These are phyloP conservation scores for Conus canariensis DNA, from an alignment of 2,888 invertebrate genomes.

Conservation along the genomic window DNA sequence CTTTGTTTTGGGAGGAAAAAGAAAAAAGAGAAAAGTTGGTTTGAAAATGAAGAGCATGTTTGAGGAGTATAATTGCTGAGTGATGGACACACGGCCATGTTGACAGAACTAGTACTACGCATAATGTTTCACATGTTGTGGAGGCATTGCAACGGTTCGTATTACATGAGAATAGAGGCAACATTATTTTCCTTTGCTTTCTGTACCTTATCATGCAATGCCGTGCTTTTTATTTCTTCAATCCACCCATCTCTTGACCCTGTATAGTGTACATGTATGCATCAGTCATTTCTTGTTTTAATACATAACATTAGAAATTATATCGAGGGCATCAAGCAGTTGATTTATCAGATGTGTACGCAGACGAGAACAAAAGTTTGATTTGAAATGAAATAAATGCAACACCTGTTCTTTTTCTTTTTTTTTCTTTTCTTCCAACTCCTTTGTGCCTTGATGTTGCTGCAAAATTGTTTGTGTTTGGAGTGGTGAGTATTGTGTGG, in stretches of 20 bases:
- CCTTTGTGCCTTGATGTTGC: constrained; percentile 29
- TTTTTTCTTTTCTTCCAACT: constrained; percentile 11
- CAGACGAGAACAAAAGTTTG: background rate
- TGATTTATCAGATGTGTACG: background rate
- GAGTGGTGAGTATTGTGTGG: background rate
- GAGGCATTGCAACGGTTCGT: background rate
- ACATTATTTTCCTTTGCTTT: constrained; percentile 28
- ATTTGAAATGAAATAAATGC: constrained; percentile 12
- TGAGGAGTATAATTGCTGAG: no score
- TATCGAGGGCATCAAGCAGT: background rate
- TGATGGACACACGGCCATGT: background rate
- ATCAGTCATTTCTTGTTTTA: background rate
- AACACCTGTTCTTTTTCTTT: background rate
- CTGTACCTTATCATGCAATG: constrained; percentile 18
- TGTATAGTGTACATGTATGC: background rate
- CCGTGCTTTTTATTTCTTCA: background rate
- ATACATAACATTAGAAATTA: background rate
- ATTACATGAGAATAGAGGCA: constrained; percentile 31
- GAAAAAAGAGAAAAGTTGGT: background rate
- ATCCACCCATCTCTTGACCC: background rate
- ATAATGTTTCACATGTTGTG: constrained; percentile 27
- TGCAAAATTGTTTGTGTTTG: constrained; percentile 25
- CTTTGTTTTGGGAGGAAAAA: no score
- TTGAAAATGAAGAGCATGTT: background rate
- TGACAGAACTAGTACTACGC: constrained; percentile 18